Percentiles rank a stretch among this genome's conserved stretches.
phyloP scores from a whole-genome alignment of 2,888 invertebrate genomes.

The Protonemura montana region DNA sequence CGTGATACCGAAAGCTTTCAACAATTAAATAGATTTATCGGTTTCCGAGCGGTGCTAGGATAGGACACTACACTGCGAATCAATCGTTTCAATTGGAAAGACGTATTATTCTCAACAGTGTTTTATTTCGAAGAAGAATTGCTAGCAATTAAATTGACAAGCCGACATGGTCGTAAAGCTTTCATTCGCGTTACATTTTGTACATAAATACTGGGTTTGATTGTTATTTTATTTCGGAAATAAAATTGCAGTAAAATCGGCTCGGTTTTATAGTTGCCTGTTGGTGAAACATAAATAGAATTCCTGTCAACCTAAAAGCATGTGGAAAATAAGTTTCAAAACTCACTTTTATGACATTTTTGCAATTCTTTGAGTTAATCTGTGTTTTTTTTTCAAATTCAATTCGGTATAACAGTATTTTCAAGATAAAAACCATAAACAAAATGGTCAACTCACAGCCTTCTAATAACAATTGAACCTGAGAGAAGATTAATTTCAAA shows the following conservation, averaged over 20 bases:
- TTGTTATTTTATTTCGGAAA: not conserved
- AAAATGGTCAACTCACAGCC: too few relatives aligned
- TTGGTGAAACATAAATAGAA: not conserved
- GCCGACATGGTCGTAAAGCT: not conserved
- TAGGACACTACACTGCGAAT: not conserved
- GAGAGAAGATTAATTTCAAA: too few relatives aligned
- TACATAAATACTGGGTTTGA: not conserved
- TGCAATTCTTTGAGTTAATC: too few relatives aligned
- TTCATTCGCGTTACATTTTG: not conserved
- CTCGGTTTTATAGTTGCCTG: not conserved
- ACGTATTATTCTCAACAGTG: not conserved
- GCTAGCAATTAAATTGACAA: slow-evolving; percentile 14
- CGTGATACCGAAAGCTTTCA: not conserved
- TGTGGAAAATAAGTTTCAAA: not conserved
- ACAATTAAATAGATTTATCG: slow-evolving; percentile 23
- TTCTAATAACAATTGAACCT: too few relatives aligned
- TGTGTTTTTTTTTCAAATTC: too few relatives aligned
- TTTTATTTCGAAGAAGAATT: slow-evolving; percentile 21
- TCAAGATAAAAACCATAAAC: too few relatives aligned
- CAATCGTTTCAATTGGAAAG: not conserved
- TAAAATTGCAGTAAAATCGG: not conserved
- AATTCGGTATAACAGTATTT: too few relatives aligned
- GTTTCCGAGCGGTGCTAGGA: not conserved
- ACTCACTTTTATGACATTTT: not conserved
- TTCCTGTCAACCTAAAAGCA: not conserved